Evolutionary conservation across 2,888 invertebrate genomes (phyloP).

Genomic region (Dryocosmus kuriphilus): DNA sequence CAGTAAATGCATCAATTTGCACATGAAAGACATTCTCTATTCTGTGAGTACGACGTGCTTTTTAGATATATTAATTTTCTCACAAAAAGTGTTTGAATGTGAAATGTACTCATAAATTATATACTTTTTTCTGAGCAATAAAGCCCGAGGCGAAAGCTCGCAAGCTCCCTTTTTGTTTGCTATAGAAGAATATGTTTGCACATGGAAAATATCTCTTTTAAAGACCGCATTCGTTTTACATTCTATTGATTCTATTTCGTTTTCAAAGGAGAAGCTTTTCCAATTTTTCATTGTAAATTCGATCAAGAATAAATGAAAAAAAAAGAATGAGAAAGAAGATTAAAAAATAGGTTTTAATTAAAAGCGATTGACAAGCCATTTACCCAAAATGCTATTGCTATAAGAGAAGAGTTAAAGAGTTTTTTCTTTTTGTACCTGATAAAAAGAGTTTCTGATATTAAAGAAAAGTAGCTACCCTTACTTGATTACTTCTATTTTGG

Average conservation of each 20-base stretch:
- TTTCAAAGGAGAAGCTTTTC: background rate
- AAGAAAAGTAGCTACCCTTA: background rate
- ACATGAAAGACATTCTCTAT: background rate
- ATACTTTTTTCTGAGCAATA: background rate
- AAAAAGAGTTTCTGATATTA: background rate
- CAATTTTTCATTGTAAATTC: background rate
- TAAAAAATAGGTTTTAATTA: background rate
- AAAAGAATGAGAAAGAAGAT: too few species aligned
- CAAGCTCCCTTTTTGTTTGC: background rate
- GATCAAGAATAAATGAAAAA: background rate
- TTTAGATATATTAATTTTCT: background rate
- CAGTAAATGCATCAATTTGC: background rate
- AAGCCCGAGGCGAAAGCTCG: background rate
- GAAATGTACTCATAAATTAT: background rate
- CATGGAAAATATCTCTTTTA: background rate
- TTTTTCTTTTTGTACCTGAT: too few species aligned
- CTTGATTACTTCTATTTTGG: background rate
- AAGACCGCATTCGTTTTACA: slow-evolving; percentile 10
- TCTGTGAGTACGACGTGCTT: background rate
- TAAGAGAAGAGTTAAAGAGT: background rate
- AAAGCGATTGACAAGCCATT: background rate
- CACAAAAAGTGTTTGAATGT: background rate
- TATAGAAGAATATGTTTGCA: slow-evolving; percentile 40
- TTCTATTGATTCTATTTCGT: slow-evolving; percentile 2
- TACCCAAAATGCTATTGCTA: background rate